Evolutionary conservation across 2,113 vertebrate species (phyloP).

Genomic region (Vicugna pacos): DNA sequence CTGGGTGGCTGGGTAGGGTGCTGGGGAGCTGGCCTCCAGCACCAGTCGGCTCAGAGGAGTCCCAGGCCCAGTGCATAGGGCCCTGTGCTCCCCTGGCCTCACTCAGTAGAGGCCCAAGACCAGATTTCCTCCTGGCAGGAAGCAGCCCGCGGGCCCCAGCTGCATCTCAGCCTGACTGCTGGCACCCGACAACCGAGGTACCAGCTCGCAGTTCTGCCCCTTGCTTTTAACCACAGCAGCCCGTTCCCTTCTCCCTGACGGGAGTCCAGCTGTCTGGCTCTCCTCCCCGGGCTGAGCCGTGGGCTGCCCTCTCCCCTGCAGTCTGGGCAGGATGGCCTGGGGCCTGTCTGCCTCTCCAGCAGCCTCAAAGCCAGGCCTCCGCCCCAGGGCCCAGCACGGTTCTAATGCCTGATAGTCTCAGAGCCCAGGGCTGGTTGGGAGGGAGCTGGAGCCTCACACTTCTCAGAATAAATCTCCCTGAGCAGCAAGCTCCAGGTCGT

Average conservation of each 20-base stretch:
- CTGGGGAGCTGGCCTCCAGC: background rate
- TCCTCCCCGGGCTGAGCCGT: background rate
- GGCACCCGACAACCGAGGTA: too few species aligned
- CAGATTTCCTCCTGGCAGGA: background rate
- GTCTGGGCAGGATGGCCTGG: fast-evolving
- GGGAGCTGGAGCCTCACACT: background rate
- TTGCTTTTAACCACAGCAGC: background rate
- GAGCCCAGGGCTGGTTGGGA: fast-evolving
- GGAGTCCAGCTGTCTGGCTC: fast-evolving
- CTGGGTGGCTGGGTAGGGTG: background rate
- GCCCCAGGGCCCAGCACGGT: background rate
- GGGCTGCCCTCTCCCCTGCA: background rate
- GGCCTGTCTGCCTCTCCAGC: fast-evolving
- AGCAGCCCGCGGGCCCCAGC: background rate
- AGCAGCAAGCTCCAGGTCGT: background rate
- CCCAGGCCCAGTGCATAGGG: too few species aligned
- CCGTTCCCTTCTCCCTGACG: background rate
- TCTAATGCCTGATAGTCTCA: fast-evolving
- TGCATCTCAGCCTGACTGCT: background rate
- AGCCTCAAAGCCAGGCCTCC: background rate
- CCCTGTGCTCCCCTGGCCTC: background rate
- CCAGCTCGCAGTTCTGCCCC: background rate
- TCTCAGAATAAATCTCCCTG: background rate
- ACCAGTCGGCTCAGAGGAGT: background rate
- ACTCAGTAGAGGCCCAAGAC: background rate